These are phyloP conservation scores for Deroplatys truncata DNA, from an alignment of 2,888 invertebrate species.

Conservation along the genomic window DNA sequence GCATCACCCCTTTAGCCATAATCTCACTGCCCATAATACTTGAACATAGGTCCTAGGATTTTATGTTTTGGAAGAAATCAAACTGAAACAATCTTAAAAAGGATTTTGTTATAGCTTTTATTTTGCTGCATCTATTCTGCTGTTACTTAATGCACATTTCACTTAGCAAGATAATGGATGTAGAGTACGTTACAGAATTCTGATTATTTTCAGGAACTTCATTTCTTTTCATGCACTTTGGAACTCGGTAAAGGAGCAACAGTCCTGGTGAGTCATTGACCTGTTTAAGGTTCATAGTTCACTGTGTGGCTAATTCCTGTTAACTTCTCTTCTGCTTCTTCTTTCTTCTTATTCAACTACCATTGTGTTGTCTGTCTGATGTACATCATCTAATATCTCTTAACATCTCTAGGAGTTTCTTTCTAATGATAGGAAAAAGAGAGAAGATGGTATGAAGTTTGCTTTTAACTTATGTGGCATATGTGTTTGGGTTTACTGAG, in stretches of 20 bases:
- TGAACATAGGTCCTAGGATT: background rate
- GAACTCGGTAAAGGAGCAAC: background rate
- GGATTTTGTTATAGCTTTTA: background rate
- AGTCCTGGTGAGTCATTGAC: background rate
- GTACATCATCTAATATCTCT: background rate
- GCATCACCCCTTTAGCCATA: too few species aligned
- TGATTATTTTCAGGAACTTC: background rate
- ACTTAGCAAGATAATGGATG: background rate
- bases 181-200: background rate
- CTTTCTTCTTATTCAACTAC: background rate
- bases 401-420: background rate
- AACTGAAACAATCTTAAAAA: background rate
- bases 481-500: too few species aligned
- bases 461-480: too few species aligned
- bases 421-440: background rate
- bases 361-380: background rate
- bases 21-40: too few species aligned
- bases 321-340: background rate
- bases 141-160: background rate
- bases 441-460: background rate
- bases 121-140: background rate
- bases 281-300: background rate
- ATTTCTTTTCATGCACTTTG: background rate
- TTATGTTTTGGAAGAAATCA: background rate
- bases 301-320: background rate